Conservation (phyloP, 2,113 vertebrate species). For the Melozone crissalis region DNA sequence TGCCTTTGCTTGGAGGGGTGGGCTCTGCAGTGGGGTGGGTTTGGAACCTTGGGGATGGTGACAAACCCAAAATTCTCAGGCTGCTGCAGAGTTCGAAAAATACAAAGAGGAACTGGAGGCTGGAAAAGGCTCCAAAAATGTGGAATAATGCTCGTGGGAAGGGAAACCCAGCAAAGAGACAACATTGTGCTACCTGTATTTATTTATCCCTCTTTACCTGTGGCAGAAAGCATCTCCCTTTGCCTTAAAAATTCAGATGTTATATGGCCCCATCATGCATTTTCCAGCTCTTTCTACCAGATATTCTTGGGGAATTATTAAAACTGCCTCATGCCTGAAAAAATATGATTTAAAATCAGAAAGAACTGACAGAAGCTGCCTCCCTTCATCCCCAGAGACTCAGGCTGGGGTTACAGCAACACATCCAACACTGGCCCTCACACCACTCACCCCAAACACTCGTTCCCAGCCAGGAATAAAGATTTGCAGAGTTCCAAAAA, state of each 20-base stretch:
- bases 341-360: neutral
- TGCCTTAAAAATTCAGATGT: neutral
- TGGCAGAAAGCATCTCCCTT: neutral
- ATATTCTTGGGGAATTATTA: neutral
- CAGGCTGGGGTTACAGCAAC: neutral
- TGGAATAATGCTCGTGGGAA: fast-evolving
- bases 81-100: neutral
- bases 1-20: neutral
- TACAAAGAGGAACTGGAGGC: neutral
- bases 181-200: neutral
- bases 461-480: neutral
- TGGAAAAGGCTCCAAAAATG: neutral
- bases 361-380: neutral
- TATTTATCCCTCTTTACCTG: neutral
- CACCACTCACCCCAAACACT: neutral
- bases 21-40: neutral
- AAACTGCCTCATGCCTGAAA: neutral
- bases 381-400: neutral
- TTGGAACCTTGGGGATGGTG: neutral
- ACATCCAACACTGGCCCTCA: neutral
- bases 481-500: neutral
- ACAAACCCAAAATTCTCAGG: neutral
- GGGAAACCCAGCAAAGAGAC: neutral
- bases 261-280: fast-evolving
- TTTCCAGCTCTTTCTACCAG: neutral